Evolutionary conservation across 1,140 invertebrate genomes (phyloP), one percentile per base, ranked within the genome.

Genomic region (Hyles euphorbiae): DNA sequence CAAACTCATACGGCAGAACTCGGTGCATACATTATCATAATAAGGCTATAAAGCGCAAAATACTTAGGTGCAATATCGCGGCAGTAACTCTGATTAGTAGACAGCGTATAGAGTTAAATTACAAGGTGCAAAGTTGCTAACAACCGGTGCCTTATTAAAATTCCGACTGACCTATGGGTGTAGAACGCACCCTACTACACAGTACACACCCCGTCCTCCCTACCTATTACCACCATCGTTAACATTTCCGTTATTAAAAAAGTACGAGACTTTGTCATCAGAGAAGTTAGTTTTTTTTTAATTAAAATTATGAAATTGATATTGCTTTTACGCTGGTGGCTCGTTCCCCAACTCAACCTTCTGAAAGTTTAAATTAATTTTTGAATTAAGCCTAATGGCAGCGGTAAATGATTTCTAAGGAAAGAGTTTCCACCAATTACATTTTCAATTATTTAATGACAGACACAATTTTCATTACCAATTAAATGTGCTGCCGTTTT

Each of bases 241-340:
- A 87, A 88, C 82, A 86, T 88, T 89, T 83, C 77, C 83, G 83
- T 89, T 89, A 89, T 89, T 90, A 89, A 90, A 90, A 90, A 90
- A 89, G 85, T 89, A 88, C 78, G 78, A 74, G 76, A 84, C 82
- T 87, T 85, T 86, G 83, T 88, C 86, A 83, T 83, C 81, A 82
- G 75, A 77, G 78, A 84, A 86, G 80, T 83, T 86, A 82, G 86
- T 87, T 88, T 90, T 87, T 89, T 90, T 40, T 90, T 88, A 89
- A 89, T 90, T 89, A 90, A 89, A 89, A 89, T 90, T 88, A 89
- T 89, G 84, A 89, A 89, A 90, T 89, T 90, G 87, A 89, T 89
- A 89, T 88, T 88, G 83, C 83, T 76, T 85, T 88, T 83, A 83
- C 81, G 77, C 68, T 67, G 76, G 70, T 76, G 78, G 76, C 78